These are phyloP conservation scores for Forbesichthys papilliferus DNA, from an alignment of 2,113 vertebrate species.

Conservation along the genomic window DNA sequence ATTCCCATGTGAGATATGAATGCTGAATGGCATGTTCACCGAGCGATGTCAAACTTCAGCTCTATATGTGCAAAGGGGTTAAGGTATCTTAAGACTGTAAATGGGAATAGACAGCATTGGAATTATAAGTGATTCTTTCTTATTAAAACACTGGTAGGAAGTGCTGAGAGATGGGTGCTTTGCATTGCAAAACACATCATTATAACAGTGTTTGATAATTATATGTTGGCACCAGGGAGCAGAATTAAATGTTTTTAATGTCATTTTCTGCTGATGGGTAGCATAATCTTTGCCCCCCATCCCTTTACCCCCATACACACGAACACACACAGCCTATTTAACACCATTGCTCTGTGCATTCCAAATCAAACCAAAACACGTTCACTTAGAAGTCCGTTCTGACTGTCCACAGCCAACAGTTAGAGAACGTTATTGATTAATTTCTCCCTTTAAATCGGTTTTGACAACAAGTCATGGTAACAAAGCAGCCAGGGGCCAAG, in stretches of 20 bases:
- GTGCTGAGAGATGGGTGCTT: constrained; percentile 47
- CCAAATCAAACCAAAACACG: constrained; percentile 22
- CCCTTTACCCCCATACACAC: neutral
- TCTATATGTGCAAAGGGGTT: neutral
- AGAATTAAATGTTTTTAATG: constrained; percentile 55
- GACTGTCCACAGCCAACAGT: constrained; percentile 32
- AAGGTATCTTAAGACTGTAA: constrained; percentile 1
- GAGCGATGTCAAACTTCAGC: neutral
- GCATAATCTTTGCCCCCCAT: constrained; percentile 24
- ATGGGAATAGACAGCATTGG: constrained; percentile 1
- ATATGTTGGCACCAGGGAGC: constrained; percentile 37
- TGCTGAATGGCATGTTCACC: too few relatives aligned
- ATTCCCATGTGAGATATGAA: too few relatives aligned
- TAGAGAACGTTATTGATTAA: constrained; percentile 41
- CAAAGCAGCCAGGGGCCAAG: constrained; percentile 27
- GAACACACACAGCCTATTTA: constrained; percentile 32
- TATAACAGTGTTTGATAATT: constrained; percentile 62
- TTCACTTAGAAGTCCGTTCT: constrained; percentile 23
- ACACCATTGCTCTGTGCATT: constrained; percentile 39
- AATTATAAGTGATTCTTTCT: constrained; percentile 12
- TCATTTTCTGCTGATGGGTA: constrained; percentile 49
- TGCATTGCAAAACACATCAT: constrained; percentile 71
- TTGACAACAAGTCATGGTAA: constrained; percentile 14
- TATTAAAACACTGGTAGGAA: constrained; percentile 14
- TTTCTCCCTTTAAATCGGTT: constrained; percentile 39